Conservation (phyloP, 1,140 invertebrate genomes). For the Drosophila chauvacae region DNA sequence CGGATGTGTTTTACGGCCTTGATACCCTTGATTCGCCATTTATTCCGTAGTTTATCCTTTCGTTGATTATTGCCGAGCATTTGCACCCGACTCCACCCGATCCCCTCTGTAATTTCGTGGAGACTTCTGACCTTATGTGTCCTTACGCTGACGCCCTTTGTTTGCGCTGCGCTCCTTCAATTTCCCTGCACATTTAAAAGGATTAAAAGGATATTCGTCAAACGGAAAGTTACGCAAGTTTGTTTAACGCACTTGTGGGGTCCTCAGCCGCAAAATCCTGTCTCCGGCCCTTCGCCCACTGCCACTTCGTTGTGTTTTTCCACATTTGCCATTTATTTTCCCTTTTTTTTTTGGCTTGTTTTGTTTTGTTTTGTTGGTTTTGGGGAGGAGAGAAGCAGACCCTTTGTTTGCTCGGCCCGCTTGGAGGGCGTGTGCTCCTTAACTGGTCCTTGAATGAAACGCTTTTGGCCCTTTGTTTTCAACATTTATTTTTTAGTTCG, state of each 20-base stretch:
- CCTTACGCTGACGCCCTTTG: conserved; percentile 62
- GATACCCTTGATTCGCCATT: conserved; percentile 79
- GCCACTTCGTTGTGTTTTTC: conserved; percentile 54
- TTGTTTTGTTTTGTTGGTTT: conserved; percentile 18
- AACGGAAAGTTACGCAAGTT: conserved; percentile 72
- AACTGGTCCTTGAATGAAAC: conserved; percentile 43
- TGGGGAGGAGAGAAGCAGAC: background rate
- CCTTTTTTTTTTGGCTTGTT: conserved; percentile 8
- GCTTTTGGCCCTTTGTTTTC: conserved; percentile 60
- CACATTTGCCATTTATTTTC: conserved; percentile 45
- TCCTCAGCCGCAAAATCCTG: conserved; percentile 35
- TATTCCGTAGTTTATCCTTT: conserved; percentile 79
- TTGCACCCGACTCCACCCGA: conserved; percentile 37
- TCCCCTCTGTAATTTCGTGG: conserved; percentile 54
- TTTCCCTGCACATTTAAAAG: conserved; percentile 79
- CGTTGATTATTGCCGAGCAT: conserved; percentile 80
- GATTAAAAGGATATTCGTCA: conserved; percentile 83
- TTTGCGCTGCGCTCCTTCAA: conserved; percentile 68
- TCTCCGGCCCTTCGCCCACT: conserved; percentile 4
- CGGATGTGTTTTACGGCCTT: conserved; percentile 73
- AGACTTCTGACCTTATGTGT: conserved; percentile 76
- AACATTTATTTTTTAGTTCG: conserved; percentile 78
- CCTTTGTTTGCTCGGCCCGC: conserved; percentile 30
- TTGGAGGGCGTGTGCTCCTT: conserved; percentile 31
- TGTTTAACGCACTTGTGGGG: conserved; percentile 49